Conservation (phyloP, 53 echinoderm and acorn worm genomes). For the Echinometra lucunter region DNA sequence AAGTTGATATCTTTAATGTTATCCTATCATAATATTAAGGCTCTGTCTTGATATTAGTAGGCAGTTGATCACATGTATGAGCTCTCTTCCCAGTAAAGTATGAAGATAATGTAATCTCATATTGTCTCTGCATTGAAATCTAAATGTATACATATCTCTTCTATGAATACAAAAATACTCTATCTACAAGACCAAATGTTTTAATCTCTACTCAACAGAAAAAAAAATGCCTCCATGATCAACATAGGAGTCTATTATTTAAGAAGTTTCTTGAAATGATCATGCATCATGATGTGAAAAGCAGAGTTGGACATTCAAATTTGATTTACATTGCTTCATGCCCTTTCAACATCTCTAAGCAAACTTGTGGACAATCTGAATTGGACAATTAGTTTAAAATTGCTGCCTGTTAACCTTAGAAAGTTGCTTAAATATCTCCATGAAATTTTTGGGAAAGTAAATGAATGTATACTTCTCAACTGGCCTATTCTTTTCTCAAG, state of each 20-base stretch:
- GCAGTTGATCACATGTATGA: too few species aligned
- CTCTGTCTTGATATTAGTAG: too few species aligned
- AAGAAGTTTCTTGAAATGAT: neutral
- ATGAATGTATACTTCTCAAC: neutral
- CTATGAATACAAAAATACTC: slow-evolving; percentile 55
- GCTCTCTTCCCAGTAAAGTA: too few species aligned
- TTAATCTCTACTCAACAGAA: neutral
- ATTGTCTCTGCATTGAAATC: neutral
- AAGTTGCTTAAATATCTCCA: too few species aligned
- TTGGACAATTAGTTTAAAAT: too few species aligned
- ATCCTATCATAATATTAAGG: too few species aligned
- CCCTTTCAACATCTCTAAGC: too few species aligned
- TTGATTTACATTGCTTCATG: too few species aligned
- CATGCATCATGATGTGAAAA: neutral
- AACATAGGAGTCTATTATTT: neutral
- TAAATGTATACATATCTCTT: neutral
- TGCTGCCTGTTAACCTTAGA: too few species aligned
- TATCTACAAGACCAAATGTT: neutral
- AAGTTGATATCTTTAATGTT: too few species aligned
- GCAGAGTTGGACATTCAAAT: neutral
- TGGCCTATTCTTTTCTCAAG: neutral
- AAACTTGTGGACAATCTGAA: too few species aligned
- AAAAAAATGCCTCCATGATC: neutral
- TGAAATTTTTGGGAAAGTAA: neutral
- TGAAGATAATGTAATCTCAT: neutral